Conservation (phyloP, 64 coral and sea anemone species). For the Pachyseris speciosa region DNA sequence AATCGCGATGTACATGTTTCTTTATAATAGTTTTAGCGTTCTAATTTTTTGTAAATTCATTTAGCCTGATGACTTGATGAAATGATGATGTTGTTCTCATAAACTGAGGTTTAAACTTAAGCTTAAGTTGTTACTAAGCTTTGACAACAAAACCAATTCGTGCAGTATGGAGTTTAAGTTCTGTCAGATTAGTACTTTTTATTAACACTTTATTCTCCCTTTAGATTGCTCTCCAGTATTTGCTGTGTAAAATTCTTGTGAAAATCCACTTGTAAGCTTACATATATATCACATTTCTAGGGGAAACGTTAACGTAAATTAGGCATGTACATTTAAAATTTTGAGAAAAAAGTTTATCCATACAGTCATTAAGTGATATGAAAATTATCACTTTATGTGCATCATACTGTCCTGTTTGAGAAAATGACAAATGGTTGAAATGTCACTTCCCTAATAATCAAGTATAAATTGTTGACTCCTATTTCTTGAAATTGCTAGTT, state of each 20-base stretch:
- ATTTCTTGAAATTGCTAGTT: no score
- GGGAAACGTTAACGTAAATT: no score
- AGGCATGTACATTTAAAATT: no score
- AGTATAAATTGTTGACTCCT: no score
- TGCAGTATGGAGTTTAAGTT: neutral
- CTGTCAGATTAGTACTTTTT: no score
- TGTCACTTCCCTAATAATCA: no score
- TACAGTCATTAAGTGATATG: no score
- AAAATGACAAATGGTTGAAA: no score
- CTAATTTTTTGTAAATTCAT: neutral
- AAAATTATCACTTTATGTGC: no score
- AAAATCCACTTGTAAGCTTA: neutral
- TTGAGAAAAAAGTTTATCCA: no score
- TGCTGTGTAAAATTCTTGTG: neutral
- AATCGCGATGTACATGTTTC: neutral
- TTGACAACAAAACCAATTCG: conserved; percentile 21
- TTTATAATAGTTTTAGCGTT: neutral
- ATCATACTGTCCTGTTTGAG: no score
- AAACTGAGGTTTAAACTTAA: neutral
- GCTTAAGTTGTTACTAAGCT: neutral
- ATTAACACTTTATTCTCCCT: neutral
- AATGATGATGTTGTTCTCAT: neutral
- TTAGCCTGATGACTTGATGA: neutral
- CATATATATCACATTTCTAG: no score
- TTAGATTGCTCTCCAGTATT: neutral